Evolutionary conservation across 2,888 invertebrate species (phyloP).

Genomic region (Eilema depressum): DNA sequence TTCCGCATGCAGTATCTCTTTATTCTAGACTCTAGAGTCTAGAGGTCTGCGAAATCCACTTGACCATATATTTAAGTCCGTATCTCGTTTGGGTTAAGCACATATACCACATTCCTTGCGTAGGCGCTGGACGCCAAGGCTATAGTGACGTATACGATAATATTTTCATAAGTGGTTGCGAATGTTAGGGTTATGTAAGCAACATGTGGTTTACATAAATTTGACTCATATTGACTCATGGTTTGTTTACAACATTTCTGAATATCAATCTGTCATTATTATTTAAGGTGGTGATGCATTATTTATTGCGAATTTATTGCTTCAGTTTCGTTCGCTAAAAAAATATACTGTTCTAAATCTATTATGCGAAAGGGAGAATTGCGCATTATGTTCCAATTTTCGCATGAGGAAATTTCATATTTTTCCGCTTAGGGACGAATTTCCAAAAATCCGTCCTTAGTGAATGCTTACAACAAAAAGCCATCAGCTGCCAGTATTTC

Average conservation of each 20-base stretch:
- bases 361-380: not conserved
- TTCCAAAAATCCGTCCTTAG: too few species aligned
- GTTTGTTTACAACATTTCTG: slow-evolving; percentile 17
- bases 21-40: too few species aligned
- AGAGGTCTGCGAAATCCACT: not conserved
- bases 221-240: slow-evolving; percentile 17
- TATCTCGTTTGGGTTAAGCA: not conserved
- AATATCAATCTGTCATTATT: slow-evolving; percentile 13
- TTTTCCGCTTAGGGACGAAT: too few species aligned
- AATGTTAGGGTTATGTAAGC: slow-evolving; percentile 16
- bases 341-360: not conserved
- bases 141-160: not conserved
- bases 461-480: not conserved
- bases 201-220: slow-evolving; percentile 22
- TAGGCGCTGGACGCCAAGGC: slow-evolving; percentile 1
- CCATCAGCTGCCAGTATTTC: not conserved
- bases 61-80: not conserved
- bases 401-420: not conserved
- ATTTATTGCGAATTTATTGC: not conserved
- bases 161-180: slow-evolving; percentile 11
- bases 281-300: slow-evolving; percentile 11
- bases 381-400: not conserved
- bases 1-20: too few species aligned
- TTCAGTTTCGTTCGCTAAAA: not conserved
- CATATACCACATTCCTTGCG: not conserved